Base-by-base conservation (phyloP, 1,140 invertebrate genomes). In the Drosophila mayri region DNA sequence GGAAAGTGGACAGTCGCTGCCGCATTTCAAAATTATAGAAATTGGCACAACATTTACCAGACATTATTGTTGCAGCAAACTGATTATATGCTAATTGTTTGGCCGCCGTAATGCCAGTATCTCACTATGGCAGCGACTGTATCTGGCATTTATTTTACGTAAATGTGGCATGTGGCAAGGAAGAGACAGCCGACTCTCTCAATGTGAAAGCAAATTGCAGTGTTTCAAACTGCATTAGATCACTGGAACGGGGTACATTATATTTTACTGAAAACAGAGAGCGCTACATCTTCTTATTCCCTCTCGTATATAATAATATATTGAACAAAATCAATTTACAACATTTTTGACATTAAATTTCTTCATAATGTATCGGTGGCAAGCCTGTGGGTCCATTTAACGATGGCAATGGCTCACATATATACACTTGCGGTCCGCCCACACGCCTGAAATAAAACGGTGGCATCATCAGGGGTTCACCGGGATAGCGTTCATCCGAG, bases 61-160 rank as follows among this genome's bases (percentile, higher is more conserved):
- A 67, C 66, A 87, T 87, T 83, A 87, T 87, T 83, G 87, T 87
- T 83, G 67, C 79, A 64, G 76, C 83, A 80, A 79, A 1, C 77
- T 85, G 66, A 85, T 87, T 87, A 87, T 87, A 87, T 88, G 85
- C 68, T 84, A 87, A 87, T 87, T 84, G 80, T 74, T 43, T 43
- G 28, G 47, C 47, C 47, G 10, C 83, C 49, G 41, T 38, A 49
- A 30, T 43, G 50, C 43, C 41, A 55, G 65, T 68, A 40, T 49
- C 52, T 16, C 87, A 64, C 38, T 46, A 16, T 54, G 49, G 50
- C 50, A 47, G 44, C 7, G 20, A 22, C 43, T 14, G 5, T 41
- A 16, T 59, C 43, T 37, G 50, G 50, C 50, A 37, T 41, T 20
- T 22, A 22, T 71, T 46, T 87, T 87, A 88, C 80, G 80, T 88